A percentile compares a stretch with the other conserved stretches of the same genome.
These are phyloP conservation scores for Orthosia gothica DNA, from an alignment of 2,888 invertebrate species.

Conservation along the genomic window DNA sequence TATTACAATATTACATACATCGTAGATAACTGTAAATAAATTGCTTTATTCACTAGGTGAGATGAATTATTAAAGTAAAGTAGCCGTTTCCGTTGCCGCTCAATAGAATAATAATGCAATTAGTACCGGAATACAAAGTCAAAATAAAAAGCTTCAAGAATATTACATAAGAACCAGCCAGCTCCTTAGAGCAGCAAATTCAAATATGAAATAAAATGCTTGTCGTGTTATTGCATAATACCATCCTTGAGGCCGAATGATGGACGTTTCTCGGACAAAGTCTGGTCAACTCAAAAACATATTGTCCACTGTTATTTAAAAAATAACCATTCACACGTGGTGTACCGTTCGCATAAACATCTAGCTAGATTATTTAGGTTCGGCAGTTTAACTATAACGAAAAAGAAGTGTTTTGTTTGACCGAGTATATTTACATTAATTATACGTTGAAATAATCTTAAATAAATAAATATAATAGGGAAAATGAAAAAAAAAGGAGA, in stretches of 20 bases:
- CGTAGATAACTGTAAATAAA: slow-evolving; percentile 32
- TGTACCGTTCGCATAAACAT: slow-evolving; percentile 71
- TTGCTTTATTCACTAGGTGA: slow-evolving; percentile 32
- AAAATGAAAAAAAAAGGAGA: too few species aligned
- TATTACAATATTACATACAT: slow-evolving; percentile 33
- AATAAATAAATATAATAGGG: too few species aligned
- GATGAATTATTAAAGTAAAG: slow-evolving; percentile 43
- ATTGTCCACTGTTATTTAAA: slow-evolving; percentile 78
- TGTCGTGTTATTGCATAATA: slow-evolving; percentile 67
- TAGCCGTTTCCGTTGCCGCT: slow-evolving; percentile 34
- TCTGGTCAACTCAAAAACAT: slow-evolving; percentile 82
- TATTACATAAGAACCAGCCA: neutral
- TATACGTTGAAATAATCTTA: neutral
- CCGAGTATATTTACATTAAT: neutral
- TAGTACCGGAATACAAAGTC: slow-evolving; percentile 27
- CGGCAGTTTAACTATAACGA: neutral
- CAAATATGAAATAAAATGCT: slow-evolving; percentile 14
- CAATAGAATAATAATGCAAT: slow-evolving; percentile 28
- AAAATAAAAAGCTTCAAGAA: neutral
- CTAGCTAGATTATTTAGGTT: neutral
- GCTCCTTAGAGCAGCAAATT: too few species aligned
- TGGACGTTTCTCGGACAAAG: slow-evolving; percentile 78
- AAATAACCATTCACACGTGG: slow-evolving; percentile 76
- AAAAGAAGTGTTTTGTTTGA: neutral
- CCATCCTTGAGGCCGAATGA: slow-evolving; percentile 74